phyloP scores from a whole-genome alignment of 2,797 vertebrate genomes.

The Xerus rutilus region DNA sequence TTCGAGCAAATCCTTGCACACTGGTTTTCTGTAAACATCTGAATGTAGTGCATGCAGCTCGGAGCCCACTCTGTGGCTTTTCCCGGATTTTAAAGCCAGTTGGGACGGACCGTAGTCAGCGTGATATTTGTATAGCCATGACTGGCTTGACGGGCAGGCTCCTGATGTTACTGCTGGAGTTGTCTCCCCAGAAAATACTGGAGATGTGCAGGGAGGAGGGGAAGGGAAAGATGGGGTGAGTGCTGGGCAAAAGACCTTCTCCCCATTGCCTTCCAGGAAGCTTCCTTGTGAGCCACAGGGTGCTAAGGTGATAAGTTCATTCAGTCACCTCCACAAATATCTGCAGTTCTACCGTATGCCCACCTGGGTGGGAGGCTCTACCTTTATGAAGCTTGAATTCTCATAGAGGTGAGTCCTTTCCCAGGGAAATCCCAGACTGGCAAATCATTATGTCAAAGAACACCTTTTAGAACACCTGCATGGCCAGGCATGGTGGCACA shows the following conservation, averaged over 20 bases:
- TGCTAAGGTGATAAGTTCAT: not conserved
- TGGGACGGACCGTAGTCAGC: not conserved
- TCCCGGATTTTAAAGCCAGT: conserved; percentile 26
- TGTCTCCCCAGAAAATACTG: not conserved
- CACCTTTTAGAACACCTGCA: not conserved
- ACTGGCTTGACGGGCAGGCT: not conserved
- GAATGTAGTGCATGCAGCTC: not conserved
- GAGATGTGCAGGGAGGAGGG: rapidly evolving
- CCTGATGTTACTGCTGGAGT: not conserved
- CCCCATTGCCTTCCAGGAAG: not conserved
- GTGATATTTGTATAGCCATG: not conserved
- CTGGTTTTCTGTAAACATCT: conserved; percentile 77
- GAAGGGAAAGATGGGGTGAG: not conserved
- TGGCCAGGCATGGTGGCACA: no score
- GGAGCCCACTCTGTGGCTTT: not conserved
- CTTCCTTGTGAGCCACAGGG: not conserved
- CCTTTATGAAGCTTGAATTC: not conserved
- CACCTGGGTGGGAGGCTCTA: not conserved
- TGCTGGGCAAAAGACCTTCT: not conserved
- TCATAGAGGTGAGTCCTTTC: not conserved
- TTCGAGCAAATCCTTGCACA: conserved; percentile 74
- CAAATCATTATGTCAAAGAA: not conserved
- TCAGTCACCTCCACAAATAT: not conserved
- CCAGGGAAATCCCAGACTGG: not conserved
- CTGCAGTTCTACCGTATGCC: not conserved